Evolutionary conservation across 2,113 vertebrate species (phyloP).

Genomic region (Cephalopterus ornatus): DNA sequence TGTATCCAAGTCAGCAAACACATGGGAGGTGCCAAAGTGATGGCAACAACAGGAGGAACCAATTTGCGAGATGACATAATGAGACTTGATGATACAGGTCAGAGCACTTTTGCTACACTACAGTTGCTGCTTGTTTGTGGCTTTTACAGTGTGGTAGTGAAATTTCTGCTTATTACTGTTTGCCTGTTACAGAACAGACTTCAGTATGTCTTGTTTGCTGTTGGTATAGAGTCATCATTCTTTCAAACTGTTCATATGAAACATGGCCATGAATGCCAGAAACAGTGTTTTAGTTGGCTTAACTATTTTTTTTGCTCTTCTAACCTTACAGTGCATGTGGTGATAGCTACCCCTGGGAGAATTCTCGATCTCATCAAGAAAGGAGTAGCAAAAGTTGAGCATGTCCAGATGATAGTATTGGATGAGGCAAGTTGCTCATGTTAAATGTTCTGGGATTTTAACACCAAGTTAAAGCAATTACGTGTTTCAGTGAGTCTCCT

Average conservation of each 20-base stretch:
- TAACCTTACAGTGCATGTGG: conserved; percentile 87
- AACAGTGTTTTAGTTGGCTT: not conserved
- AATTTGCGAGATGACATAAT: conserved; percentile 98
- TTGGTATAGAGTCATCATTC: not conserved
- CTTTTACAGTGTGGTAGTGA: not conserved
- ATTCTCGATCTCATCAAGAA: conserved; percentile 99
- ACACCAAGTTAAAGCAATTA: not conserved
- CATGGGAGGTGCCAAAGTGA: conserved; percentile 99
- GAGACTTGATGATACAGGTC: conserved; percentile 97
- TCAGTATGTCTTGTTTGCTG: fast-evolving
- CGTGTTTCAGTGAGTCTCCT: not conserved
- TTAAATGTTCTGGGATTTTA: not conserved
- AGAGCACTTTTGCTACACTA: not conserved
- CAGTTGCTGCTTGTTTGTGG: not conserved
- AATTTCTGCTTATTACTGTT: not conserved
- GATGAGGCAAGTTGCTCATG: conserved; percentile 85
- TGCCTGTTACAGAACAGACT: not conserved
- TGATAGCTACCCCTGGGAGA: conserved; percentile 97
- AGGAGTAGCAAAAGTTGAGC: conserved; percentile 96
- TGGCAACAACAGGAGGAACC: conserved; percentile 99
- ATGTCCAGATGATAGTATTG: conserved; percentile 98
- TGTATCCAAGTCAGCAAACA: conserved; percentile 99
- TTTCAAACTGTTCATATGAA: not conserved
- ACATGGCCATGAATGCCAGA: fast-evolving
- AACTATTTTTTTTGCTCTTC: not conserved